Evolutionary conservation across 2,888 invertebrate genomes (phyloP).

Genomic region (Sinelater perroti): DNA sequence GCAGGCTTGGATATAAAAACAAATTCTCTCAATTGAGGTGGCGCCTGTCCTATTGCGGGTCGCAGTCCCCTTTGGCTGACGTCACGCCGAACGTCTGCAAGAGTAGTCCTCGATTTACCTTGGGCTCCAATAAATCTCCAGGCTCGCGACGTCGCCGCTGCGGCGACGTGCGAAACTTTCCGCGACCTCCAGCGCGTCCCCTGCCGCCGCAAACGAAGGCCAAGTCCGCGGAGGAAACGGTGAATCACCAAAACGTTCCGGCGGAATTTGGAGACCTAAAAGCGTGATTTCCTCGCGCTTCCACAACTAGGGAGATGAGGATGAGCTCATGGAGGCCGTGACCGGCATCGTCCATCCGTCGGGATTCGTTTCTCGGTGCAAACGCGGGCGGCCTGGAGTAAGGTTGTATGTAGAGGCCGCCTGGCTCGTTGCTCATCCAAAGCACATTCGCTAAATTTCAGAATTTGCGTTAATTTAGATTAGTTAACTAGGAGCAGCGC

Average conservation of each 20-base stretch:
- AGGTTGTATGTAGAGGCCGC: slow-evolving; percentile 16
- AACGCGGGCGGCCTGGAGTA: slow-evolving; percentile 13
- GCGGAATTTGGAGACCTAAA: slow-evolving; percentile 31
- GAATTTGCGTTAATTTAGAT: slow-evolving; percentile 47
- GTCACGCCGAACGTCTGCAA: slow-evolving; percentile 42
- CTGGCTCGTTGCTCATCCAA: slow-evolving; percentile 29
- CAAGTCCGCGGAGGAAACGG: slow-evolving; percentile 6
- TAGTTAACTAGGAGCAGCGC: slow-evolving; percentile 35
- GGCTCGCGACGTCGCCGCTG: too few relatives aligned
- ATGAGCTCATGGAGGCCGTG: slow-evolving; percentile 38
- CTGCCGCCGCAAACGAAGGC: too few relatives aligned
- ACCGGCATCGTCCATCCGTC: slow-evolving; percentile 28
- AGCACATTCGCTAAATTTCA: slow-evolving; percentile 44
- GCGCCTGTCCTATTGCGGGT: slow-evolving; percentile 57
- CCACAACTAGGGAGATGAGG: slow-evolving; percentile 33
- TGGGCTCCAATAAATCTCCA: neutral
- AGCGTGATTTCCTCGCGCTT: slow-evolving; percentile 38
- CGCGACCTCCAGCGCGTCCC: too few relatives aligned
- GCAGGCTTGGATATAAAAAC: slow-evolving; percentile 58
- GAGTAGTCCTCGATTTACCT: slow-evolving; percentile 24
- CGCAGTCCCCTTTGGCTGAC: slow-evolving; percentile 51
- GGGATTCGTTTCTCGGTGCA: slow-evolving; percentile 7
- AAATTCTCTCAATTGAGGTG: slow-evolving; percentile 59
- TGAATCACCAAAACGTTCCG: slow-evolving; percentile 33
- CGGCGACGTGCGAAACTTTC: too few relatives aligned